Conservation (phyloP, 2,797 vertebrate genomes). For the Sarcoramphus papa region DNA sequence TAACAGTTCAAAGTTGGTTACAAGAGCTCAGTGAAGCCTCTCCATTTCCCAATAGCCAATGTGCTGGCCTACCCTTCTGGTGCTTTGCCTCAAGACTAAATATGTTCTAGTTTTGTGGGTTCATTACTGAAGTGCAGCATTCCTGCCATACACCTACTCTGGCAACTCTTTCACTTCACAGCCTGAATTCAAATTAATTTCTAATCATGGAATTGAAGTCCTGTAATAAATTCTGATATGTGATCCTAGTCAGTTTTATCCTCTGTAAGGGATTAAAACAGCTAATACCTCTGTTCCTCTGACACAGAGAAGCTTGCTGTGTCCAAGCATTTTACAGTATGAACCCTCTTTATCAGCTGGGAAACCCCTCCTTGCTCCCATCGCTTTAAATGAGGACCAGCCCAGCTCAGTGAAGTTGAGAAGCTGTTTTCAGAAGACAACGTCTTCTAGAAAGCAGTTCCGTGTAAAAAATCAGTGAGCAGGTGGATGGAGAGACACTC, state of each 20-base stretch:
- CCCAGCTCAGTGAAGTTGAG: not conserved
- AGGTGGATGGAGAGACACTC: not conserved
- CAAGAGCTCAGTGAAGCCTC: not conserved
- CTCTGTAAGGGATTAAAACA: not conserved
- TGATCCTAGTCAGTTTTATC: not conserved
- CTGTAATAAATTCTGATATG: not conserved
- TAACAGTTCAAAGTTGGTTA: not conserved
- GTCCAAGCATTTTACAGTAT: not conserved
- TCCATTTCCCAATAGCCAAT: not conserved
- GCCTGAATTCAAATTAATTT: not conserved
- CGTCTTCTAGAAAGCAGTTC: not conserved
- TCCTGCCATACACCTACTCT: not conserved
- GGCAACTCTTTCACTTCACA: not conserved
- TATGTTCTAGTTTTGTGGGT: not conserved
- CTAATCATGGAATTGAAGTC: not conserved
- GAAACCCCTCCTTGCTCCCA: not conserved
- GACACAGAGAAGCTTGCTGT: not conserved
- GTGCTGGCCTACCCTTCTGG: not conserved
- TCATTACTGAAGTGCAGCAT: not conserved
- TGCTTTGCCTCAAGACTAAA: not conserved
- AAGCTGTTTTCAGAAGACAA: not conserved
- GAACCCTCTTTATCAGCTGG: not conserved
- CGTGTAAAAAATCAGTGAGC: not conserved
- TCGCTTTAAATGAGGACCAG: not conserved
- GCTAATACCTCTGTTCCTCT: not conserved